Evolutionary conservation across 2,113 vertebrate species (phyloP).

Genomic region (Anthoscopus minutus): DNA sequence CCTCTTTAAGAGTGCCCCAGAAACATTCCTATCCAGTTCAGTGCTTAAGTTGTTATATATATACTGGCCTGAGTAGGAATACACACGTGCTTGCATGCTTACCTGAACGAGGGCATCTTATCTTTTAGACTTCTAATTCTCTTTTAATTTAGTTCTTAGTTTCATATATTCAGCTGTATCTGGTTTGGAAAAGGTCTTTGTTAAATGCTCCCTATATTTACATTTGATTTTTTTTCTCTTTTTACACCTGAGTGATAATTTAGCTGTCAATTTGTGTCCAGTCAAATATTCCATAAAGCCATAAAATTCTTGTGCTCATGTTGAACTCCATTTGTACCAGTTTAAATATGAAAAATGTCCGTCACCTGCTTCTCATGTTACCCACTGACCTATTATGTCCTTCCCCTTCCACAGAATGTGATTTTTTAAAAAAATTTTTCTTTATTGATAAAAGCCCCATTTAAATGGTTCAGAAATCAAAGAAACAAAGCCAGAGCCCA

Average conservation of each 20-base stretch:
- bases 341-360: background rate
- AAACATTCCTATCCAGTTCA: slow-evolving; percentile 34
- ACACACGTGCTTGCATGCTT: slow-evolving; percentile 19
- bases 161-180: slow-evolving; percentile 66
- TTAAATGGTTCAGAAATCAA: slow-evolving; percentile 32
- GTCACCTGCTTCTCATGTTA: slow-evolving; percentile 18
- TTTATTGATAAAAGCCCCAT: background rate
- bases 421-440: background rate
- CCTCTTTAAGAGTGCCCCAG: slow-evolving; percentile 24
- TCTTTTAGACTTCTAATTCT: slow-evolving; percentile 50
- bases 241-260: slow-evolving; percentile 78
- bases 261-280: slow-evolving; percentile 72
- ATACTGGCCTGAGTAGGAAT: slow-evolving; percentile 32
- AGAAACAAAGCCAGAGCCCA: slow-evolving; percentile 2
- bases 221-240: slow-evolving; percentile 58
- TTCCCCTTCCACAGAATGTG: slow-evolving; percentile 44
- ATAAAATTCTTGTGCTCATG: slow-evolving; percentile 56
- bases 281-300: slow-evolving; percentile 70
- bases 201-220: slow-evolving; percentile 77
- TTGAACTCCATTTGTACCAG: slow-evolving; percentile 37
- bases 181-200: slow-evolving; percentile 71
- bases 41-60: background rate
- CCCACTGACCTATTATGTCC: background rate
- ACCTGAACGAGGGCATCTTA: slow-evolving; percentile 43
- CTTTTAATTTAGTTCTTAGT: slow-evolving; percentile 70